These are phyloP conservation scores for Microcebus murinus DNA, from an alignment of 2,113 vertebrate genomes.

Conservation along the genomic window DNA sequence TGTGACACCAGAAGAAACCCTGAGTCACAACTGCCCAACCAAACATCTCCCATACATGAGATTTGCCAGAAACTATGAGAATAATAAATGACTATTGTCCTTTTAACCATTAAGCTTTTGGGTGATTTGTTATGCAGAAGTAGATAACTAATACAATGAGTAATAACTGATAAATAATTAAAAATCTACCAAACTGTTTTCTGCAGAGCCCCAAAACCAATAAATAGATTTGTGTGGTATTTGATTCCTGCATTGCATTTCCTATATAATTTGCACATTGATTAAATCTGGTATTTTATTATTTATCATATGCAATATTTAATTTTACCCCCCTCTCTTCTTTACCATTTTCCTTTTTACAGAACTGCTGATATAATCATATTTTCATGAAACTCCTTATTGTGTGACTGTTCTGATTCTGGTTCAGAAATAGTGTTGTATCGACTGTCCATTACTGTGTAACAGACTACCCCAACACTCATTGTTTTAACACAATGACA, in stretches of 20 bases:
- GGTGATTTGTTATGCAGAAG: conserved; percentile 25
- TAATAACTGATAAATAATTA: conserved; percentile 22
- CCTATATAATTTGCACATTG: conserved; percentile 10
- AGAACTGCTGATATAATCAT: conserved; percentile 3
- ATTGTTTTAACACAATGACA: neutral
- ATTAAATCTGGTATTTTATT: conserved; percentile 4
- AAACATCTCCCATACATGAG: neutral
- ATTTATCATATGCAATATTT: neutral
- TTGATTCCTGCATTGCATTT: conserved; percentile 26
- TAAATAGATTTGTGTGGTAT: conserved; percentile 6
- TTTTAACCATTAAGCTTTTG: conserved; percentile 16
- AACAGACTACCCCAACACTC: neutral
- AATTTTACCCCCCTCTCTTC: neutral
- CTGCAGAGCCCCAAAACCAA: neutral
- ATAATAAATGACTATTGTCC: neutral
- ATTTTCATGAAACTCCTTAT: neutral
- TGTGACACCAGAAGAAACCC: neutral
- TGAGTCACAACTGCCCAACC: neutral
- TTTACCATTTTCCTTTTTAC: neutral
- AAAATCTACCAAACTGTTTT: conserved; percentile 19
- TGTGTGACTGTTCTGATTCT: neutral
- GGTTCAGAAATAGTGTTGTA: neutral
- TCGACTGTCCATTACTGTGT: neutral
- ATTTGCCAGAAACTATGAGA: neutral
- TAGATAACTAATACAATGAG: neutral